Evolutionary conservation across 2,797 vertebrate species (phyloP).

Genomic region (Falco berigora): DNA sequence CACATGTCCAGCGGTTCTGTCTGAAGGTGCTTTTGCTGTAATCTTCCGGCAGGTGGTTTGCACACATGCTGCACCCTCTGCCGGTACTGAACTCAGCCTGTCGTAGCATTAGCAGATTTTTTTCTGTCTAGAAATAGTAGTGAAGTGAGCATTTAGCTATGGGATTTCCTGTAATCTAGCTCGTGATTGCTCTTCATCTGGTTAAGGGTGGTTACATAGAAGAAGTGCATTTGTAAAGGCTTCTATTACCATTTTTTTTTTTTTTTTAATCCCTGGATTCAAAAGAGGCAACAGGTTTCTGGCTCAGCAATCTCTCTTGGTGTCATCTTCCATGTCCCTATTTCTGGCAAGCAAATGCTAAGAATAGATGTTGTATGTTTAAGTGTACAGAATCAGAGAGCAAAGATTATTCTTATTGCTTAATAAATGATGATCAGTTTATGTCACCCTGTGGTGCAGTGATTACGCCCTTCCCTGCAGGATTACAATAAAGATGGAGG

Average conservation of each 20-base stretch:
- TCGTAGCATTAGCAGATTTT: neutral
- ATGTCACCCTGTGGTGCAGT: neutral
- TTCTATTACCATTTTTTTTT: neutral
- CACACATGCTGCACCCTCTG: neutral
- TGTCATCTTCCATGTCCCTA: neutral
- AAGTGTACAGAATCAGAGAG: neutral
- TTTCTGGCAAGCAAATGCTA: neutral
- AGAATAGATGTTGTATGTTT: neutral
- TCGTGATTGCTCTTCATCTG: neutral
- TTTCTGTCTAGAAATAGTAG: neutral
- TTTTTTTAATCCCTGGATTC: neutral
- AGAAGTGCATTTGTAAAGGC: neutral
- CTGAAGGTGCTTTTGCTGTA: neutral
- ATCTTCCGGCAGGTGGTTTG: neutral
- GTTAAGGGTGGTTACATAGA: neutral
- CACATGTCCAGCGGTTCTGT: neutral
- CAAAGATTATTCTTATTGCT: too few species aligned
- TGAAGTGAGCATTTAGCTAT: neutral
- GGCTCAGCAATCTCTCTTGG: neutral
- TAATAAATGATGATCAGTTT: accelerated
- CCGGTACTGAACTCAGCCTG: accelerated
- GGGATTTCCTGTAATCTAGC: neutral
- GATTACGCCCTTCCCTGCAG: neutral
- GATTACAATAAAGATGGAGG: neutral
- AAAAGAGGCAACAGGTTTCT: neutral